Percentiles rank a stretch among this genome's conserved stretches.
Evolutionary conservation across 2,888 invertebrate genomes (phyloP).

Genomic region (Caenorhabditis angaria): DNA sequence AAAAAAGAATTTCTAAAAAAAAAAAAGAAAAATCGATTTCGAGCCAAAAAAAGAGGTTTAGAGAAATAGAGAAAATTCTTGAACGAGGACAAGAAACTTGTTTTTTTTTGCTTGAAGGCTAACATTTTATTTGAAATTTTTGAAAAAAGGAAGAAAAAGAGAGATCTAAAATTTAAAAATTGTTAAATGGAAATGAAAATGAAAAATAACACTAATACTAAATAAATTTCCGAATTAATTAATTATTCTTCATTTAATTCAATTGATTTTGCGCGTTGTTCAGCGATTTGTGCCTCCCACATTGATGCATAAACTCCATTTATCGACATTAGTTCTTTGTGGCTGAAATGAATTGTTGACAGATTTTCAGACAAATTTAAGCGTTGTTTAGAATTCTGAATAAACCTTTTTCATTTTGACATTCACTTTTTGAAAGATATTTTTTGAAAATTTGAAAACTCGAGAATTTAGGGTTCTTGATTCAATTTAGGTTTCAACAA

Average conservation of each 20-base stretch:
- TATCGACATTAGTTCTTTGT: conserved; percentile 79
- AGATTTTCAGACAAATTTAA: not conserved
- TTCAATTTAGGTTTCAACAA: not conserved
- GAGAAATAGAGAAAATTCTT: conserved; percentile 17
- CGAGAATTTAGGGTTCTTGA: conserved; percentile 2
- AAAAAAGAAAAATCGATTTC: not conserved
- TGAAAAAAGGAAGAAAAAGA: not conserved
- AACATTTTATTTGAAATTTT: not conserved
- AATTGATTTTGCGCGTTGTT: conserved; percentile 41
- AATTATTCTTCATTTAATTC: conserved; percentile 12
- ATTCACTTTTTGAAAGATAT: not conserved
- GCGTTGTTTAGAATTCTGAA: not conserved
- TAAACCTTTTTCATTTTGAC: not conserved
- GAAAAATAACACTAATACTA: not conserved
- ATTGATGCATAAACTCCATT: conserved; percentile 86
- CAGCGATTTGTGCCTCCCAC: conserved; percentile 79
- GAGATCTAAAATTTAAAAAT: not conserved
- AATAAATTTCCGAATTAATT: not conserved
- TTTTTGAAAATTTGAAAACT: not conserved
- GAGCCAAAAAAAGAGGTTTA: conserved; percentile 12
- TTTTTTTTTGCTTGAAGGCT: conserved; percentile 2
- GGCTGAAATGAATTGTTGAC: conserved; percentile 76
- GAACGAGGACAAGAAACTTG: conserved; percentile 10
- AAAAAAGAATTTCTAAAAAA: not conserved
- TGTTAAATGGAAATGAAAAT: conserved; percentile 1